Base-by-base conservation (phyloP, 2,888 invertebrate species). In the Leptinotarsa peninsularis region DNA sequence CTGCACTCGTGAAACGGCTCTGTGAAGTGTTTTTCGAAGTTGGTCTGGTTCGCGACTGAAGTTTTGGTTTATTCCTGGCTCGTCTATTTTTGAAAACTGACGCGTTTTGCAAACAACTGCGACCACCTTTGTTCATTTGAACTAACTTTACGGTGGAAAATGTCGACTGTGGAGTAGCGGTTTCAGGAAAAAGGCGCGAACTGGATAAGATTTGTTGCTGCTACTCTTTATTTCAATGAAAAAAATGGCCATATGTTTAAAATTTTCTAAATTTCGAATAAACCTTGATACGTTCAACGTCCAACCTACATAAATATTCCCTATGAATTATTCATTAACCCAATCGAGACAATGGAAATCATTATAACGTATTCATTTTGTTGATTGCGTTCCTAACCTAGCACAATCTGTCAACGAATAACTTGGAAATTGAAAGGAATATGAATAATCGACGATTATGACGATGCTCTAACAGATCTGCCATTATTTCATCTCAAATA, bases 1-100 rank as follows among this genome's bases (percentile, higher is more conserved):
- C 67, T 82, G 82, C 82, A 84, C 84, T 83, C 83, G 83, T 82
- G 80, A 82, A 83, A 82, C 82, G 81, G 80, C 78, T 84, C 83
- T 83, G 84, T 83, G 83, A 82, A 81, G 81, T 84, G 84, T 83
- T 85, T 77, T 82, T 84, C 84, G 82, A 82, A 81, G 79, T 82
- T 80, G 76, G 80, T 82, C 84, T 83, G 83, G 83, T 83, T 80
- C 80, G 81, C 83, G 79, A 84, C 85, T 84, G 83, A 82, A 81
- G 81, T 81, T 81, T 81, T 81, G 73, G 72, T 71, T 82, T 84
- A 85, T 85, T 84, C 84, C 80, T 81, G 84, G 84, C 78, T 78
- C 78, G 79, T 78, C 84, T 86, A 85, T 86, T 86, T 86, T 82
- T 81, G 84, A 83, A 83, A 83, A 84, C 81, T 86, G 85, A 86